These are phyloP conservation scores for Styela plicata DNA, from an alignment of 23 tunicate genomes.

Conservation along the genomic window DNA sequence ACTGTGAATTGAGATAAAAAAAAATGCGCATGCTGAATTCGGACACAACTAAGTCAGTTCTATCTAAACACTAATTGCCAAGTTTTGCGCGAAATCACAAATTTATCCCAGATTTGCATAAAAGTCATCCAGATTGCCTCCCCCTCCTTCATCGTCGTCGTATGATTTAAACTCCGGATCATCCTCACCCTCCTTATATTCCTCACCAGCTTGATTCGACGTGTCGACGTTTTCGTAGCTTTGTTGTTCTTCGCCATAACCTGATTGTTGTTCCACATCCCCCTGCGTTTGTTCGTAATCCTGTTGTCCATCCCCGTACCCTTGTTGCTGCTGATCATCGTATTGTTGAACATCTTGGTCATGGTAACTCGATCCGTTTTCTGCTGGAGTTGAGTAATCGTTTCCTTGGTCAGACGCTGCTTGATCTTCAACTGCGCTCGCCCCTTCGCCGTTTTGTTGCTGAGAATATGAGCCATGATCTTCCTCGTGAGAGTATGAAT, in stretches of 20 bases:
- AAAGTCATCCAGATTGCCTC: slow-evolving; percentile 24
- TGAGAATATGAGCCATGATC: background rate
- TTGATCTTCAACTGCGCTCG: background rate
- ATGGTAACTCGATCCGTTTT: background rate
- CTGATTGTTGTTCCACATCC: background rate
- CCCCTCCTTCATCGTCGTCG: slow-evolving; percentile 4
- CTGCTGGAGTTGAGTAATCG: background rate
- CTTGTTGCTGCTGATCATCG: too few species aligned
- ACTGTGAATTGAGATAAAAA: background rate
- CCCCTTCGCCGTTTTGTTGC: background rate
- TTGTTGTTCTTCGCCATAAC: background rate
- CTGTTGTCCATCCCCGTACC: too few species aligned
- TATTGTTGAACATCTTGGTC: background rate
- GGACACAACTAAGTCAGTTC: too few species aligned
- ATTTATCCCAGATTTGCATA: slow-evolving; percentile 19
- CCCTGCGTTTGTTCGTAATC: too few species aligned
- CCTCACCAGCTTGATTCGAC: background rate
- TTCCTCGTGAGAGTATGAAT: background rate
- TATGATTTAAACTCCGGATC: slow-evolving; percentile 5
- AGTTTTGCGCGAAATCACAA: background rate
- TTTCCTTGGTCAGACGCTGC: background rate
- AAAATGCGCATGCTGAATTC: background rate
- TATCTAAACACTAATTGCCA: too few species aligned
- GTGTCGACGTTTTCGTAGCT: background rate
- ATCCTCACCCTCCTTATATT: slow-evolving; percentile 16